Evolutionary conservation across 2,113 vertebrate species (phyloP).

Genomic region (Lepisosteus osseus): DNA sequence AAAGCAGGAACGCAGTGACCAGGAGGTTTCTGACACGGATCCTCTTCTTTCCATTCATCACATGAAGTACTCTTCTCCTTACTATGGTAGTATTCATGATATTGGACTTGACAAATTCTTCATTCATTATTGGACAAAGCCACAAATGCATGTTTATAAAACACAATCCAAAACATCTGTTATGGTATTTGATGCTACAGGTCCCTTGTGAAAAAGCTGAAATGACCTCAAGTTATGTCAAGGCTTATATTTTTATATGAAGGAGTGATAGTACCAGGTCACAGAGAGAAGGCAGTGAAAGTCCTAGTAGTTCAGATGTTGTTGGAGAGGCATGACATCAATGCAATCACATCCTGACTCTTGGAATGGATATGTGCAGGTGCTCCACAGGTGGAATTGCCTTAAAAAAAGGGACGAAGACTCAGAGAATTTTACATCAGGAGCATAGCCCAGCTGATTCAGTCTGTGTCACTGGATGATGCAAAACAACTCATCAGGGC

Average conservation of each 20-base stretch:
- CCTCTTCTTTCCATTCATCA: slow-evolving; percentile 11
- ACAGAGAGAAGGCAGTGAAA: slow-evolving; percentile 7
- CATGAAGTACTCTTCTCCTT: slow-evolving; percentile 13
- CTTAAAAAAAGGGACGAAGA: not conserved
- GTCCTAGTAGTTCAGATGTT: slow-evolving; percentile 27
- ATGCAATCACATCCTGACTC: slow-evolving; percentile 19
- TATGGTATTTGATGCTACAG: slow-evolving; percentile 25
- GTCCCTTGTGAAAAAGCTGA: slow-evolving; percentile 26
- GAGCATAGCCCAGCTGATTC: slow-evolving; percentile 1
- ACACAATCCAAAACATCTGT: slow-evolving; percentile 4
- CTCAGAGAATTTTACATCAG: slow-evolving; percentile 11
- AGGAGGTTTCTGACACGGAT: slow-evolving; percentile 18
- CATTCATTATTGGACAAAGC: slow-evolving; percentile 18
- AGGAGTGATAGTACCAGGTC: slow-evolving; percentile 13
- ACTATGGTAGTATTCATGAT: slow-evolving; percentile 16
- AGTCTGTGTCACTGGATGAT: slow-evolving; percentile 18
- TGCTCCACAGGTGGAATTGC: slow-evolving; percentile 23
- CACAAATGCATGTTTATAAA: slow-evolving; percentile 22
- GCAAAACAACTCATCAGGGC: slow-evolving; percentile 18
- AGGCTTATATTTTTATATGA: slow-evolving; percentile 29
- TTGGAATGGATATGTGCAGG: slow-evolving; percentile 21
- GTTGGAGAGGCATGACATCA: slow-evolving; percentile 21
- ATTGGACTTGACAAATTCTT: slow-evolving; percentile 24
- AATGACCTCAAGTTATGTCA: slow-evolving; percentile 3
- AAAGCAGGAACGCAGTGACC: slow-evolving; percentile 7